These are phyloP conservation scores for Grallaria varia DNA, from an alignment of 2,113 vertebrate genomes.

Conservation along the genomic window DNA sequence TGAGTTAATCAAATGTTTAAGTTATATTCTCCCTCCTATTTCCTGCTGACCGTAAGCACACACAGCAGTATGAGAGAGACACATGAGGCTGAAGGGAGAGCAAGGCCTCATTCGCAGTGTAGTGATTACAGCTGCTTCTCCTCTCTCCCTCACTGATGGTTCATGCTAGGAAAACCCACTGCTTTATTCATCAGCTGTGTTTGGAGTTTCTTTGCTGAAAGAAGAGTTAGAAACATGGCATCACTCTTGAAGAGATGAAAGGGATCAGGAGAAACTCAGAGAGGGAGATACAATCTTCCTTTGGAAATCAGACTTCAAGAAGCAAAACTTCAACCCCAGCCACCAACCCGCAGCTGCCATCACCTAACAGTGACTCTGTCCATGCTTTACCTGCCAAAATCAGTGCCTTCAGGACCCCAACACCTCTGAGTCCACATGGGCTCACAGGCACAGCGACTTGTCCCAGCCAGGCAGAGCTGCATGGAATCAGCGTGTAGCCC, in stretches of 20 bases:
- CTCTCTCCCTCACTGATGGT: background rate
- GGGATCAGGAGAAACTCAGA: background rate
- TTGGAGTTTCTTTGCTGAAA: background rate
- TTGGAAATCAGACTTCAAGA: background rate
- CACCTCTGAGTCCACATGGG: accelerated
- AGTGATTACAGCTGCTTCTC: background rate
- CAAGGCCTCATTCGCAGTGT: background rate
- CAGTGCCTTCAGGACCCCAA: background rate
- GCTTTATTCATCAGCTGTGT: background rate
- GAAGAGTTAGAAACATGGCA: background rate
- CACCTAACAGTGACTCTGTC: background rate
- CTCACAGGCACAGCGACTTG: background rate
- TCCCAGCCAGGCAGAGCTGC: background rate
- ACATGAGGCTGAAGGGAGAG: background rate
- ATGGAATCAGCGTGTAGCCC: accelerated
- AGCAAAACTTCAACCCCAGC: background rate
- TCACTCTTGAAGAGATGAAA: background rate
- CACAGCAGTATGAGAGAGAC: background rate
- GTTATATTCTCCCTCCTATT: background rate
- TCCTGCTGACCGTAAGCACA: background rate
- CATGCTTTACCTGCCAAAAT: background rate
- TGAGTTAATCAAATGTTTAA: background rate
- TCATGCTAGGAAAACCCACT: background rate
- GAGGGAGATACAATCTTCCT: background rate
- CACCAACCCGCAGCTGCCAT: background rate